Percentiles rank a stretch among this genome's conserved stretches.
These are phyloP conservation scores for Cyanoliseus patagonus DNA, from an alignment of 2,113 vertebrate species.

Conservation along the genomic window DNA sequence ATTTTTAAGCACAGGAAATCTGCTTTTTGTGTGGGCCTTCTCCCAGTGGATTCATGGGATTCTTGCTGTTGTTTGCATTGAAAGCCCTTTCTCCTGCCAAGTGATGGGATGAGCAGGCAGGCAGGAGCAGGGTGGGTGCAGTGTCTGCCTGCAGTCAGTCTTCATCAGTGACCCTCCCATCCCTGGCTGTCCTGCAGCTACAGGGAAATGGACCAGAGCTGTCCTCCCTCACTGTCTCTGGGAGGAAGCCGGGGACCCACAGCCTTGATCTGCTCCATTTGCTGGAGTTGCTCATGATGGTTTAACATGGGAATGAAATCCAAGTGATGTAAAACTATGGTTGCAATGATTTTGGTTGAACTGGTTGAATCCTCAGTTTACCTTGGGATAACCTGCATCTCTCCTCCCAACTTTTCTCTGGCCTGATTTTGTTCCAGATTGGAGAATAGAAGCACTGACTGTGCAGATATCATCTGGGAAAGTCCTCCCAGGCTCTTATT, in stretches of 20 bases:
- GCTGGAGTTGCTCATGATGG: neutral
- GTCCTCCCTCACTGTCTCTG: neutral
- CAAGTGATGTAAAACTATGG: neutral
- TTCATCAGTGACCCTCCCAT: neutral
- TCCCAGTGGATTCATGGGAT: neutral
- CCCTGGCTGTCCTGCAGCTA: neutral
- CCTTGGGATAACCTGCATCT: neutral
- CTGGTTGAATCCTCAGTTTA: neutral
- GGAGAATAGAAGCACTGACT: neutral
- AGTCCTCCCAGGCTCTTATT: neutral
- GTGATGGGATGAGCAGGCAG: neutral
- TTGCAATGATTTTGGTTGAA: accelerated
- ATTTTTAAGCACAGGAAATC: neutral
- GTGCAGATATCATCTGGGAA: neutral
- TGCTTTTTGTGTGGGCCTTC: neutral
- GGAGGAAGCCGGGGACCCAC: accelerated
- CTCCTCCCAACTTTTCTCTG: neutral
- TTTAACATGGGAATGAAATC: neutral
- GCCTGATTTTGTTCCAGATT: neutral
- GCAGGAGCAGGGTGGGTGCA: neutral
- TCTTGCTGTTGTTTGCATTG: neutral
- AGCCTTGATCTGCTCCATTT: neutral
- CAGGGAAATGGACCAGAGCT: neutral
- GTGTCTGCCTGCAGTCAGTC: neutral
- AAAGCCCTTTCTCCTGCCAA: neutral